phyloP scores from a whole-genome alignment of 2,113 vertebrate genomes.

The Percopsis transmontana region DNA sequence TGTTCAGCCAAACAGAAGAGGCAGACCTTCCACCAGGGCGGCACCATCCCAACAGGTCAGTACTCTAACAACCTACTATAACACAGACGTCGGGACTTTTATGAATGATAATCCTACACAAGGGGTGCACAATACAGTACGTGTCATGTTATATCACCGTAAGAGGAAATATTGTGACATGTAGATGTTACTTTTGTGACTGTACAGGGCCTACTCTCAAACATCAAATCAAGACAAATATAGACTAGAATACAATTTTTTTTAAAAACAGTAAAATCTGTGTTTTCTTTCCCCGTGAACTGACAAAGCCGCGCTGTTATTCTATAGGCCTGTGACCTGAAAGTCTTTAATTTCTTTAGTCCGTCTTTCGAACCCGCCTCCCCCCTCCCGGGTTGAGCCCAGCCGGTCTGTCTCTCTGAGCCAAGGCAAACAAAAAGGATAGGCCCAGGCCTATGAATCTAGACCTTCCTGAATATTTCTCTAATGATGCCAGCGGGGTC shows the following conservation, averaged over 20 bases:
- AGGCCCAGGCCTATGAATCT: slow-evolving; percentile 66
- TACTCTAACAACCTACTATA: neutral
- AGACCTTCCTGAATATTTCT: slow-evolving; percentile 74
- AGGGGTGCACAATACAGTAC: no score
- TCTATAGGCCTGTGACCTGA: slow-evolving; percentile 19
- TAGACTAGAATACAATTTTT: no score
- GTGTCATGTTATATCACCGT: no score
- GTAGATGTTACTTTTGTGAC: no score
- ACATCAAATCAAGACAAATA: no score
- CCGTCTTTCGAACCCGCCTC: no score
- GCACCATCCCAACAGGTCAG: slow-evolving; percentile 3
- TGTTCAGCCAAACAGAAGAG: no score
- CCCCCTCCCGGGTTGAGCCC: slow-evolving; percentile 26
- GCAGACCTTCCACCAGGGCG: no score
- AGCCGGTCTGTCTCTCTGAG: slow-evolving; percentile 58
- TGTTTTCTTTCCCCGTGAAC: no score
- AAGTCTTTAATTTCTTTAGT: no score
- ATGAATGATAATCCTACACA: neutral
- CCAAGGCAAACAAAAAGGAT: slow-evolving; percentile 79
- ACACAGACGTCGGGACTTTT: neutral
- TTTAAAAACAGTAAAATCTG: no score
- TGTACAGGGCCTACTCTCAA: no score
- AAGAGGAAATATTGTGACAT: neutral
- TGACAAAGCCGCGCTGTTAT: slow-evolving; percentile 13
- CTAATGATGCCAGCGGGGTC: slow-evolving; percentile 72